These are phyloP conservation scores for Amia ocellicauda DNA, from an alignment of 2,113 vertebrate species.

Conservation along the genomic window DNA sequence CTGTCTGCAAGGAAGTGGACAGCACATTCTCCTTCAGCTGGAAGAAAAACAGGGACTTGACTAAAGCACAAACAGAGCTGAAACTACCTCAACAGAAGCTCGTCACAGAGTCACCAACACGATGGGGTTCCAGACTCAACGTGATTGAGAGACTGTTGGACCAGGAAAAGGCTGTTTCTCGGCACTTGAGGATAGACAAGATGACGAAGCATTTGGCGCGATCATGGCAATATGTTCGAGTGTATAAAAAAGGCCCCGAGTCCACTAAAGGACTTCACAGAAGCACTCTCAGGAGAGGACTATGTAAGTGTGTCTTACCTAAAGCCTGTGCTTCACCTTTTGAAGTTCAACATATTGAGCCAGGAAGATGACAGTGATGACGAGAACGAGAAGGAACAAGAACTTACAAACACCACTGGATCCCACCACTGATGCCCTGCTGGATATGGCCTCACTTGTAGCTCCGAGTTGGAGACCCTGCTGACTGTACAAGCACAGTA, in stretches of 20 bases:
- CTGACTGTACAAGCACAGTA: constrained; percentile 8
- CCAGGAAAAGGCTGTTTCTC: constrained; percentile 20
- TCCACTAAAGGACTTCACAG: constrained; percentile 14
- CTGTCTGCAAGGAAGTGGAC: constrained; percentile 21
- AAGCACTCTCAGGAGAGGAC: constrained; percentile 14
- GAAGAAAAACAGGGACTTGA: constrained; percentile 17
- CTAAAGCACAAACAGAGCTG: constrained; percentile 9
- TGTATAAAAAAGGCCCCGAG: constrained; percentile 15
- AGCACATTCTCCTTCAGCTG: constrained; percentile 21
- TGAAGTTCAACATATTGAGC: constrained; percentile 8
- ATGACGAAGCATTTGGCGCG: constrained; percentile 13
- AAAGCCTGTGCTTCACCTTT: constrained; percentile 11
- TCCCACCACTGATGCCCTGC: constrained; percentile 13
- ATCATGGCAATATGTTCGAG: constrained; percentile 15
- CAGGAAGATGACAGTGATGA: constrained; percentile 10
- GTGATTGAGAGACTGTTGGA: constrained; percentile 23
- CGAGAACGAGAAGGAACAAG: not conserved
- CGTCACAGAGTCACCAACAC: constrained; percentile 7
- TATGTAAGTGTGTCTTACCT: too few relatives aligned
- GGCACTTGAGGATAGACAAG: constrained; percentile 11
- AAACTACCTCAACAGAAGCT: constrained; percentile 21
- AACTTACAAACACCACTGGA: constrained; percentile 19
- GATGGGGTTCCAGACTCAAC: constrained; percentile 4
- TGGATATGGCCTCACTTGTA: too few relatives aligned
- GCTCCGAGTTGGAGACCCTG: constrained; percentile 20